A percentile compares a stretch with the other conserved stretches of the same genome.
Conservation (phyloP, 2,888 invertebrate species). For the Eristalis tenax region DNA sequence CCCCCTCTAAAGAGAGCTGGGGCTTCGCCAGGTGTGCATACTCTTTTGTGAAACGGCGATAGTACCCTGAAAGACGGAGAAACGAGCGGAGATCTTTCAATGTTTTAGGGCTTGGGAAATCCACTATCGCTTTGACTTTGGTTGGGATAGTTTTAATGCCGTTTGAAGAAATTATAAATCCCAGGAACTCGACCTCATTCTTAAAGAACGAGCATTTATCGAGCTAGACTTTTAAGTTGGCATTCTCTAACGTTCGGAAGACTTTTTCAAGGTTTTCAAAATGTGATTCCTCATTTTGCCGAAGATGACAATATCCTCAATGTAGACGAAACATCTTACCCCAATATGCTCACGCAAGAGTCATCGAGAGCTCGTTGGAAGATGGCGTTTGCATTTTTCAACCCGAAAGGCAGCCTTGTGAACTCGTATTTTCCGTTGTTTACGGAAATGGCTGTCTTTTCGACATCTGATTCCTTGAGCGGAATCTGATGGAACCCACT, state of each 20-base stretch:
- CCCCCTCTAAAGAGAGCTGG: constrained; percentile 57
- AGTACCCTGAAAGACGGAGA: constrained; percentile 60
- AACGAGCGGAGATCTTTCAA: constrained; percentile 62
- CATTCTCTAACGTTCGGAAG: not conserved
- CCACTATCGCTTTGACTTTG: constrained; percentile 56
- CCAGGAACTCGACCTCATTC: constrained; percentile 55
- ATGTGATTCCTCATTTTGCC: not conserved
- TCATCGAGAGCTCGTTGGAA: constrained; percentile 49
- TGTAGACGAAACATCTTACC: not conserved
- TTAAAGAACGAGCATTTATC: constrained; percentile 29
- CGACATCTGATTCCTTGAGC: constrained; percentile 3
- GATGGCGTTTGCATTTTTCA: constrained; percentile 45
- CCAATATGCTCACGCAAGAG: constrained; percentile 41
- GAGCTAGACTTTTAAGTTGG: constrained; percentile 24
- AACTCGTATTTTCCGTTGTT: not conserved
- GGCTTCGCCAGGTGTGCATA: constrained; percentile 56
- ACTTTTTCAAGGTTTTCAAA: not conserved
- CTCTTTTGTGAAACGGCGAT: constrained; percentile 52
- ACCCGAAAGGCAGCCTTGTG: constrained; percentile 17
- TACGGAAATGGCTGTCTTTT: not conserved
- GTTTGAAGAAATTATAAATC: constrained; percentile 46
- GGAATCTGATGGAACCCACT: constrained; percentile 54
- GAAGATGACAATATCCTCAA: not conserved
- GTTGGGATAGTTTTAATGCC: constrained; percentile 51
- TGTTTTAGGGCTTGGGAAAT: constrained; percentile 53